Evolutionary conservation across 1,140 invertebrate genomes (phyloP), one percentile per base, ranked within the genome.

Genomic region (Fopius arisanus): DNA sequence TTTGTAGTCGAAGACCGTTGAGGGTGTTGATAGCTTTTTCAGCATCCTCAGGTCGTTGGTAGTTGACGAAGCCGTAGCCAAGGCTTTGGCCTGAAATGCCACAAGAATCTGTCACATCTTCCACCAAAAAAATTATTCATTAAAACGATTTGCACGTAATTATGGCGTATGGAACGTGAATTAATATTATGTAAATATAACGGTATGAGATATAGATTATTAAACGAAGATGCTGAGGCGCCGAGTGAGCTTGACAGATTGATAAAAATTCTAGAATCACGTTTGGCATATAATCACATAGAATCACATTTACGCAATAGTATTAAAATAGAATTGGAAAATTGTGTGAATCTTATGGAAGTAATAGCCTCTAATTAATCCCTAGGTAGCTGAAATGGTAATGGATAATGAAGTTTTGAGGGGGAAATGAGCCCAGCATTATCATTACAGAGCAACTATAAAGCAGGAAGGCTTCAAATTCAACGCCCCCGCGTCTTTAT

Each of bases 21-120:
- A 99, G 91, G 40, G 97, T 97, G 87, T 96, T 96, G 83, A 99
- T 98, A 67, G 98, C 98, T 89, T 98, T 98, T 87, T 98, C 96
- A 41, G 98, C 98, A 90, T 99, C 97, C 89, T 98, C 96, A 67
- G 95, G 92, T 80, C 96, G 92, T 83, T 98, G 96, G 89, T 99
- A 99, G 90, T 99, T 99, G 76, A 99, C 98, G 88, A 99, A 99
- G 78, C 98, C 98, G 89, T 99, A 99, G 76, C 98, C 98, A 79
- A 99, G 92, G 90, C 97, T 98, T 90, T 99, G 98, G 83, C 97
- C 98, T 97, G 90, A 78, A 91, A 91, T 73, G 9, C 29, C 81
- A 86, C 79, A 81, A 10, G 67, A 40, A 33, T 48, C 67, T 26
- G 54, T 59, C 19, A 59, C 14, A 23, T 26, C 9, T 19, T 59